Percentiles rank a stretch among this genome's conserved stretches.
These are phyloP conservation scores for Oreochromis niloticus DNA, from an alignment of 2,113 vertebrate species.

Conservation along the genomic window DNA sequence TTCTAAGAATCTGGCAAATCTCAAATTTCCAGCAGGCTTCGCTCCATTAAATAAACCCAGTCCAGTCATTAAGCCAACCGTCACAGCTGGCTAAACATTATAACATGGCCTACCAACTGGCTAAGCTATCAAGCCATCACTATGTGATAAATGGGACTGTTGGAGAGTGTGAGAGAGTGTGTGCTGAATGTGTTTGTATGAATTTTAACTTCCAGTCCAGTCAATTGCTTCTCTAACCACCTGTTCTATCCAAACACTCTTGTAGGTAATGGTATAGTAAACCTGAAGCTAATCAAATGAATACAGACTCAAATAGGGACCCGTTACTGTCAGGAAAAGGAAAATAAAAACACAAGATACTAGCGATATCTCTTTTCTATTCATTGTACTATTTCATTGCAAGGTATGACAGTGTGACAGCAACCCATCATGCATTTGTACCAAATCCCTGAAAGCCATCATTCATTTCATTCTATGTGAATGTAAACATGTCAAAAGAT, in stretches of 20 bases:
- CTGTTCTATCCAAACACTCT: neutral
- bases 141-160: slow-evolving; percentile 31
- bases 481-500: neutral
- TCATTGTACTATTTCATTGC: neutral
- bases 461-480: neutral
- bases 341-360: neutral
- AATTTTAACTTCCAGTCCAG: neutral
- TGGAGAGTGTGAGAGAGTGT: neutral
- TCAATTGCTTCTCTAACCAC: neutral
- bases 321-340: neutral
- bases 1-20: slow-evolving; percentile 31
- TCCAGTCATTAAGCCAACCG: slow-evolving; percentile 46
- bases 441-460: neutral
- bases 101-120: slow-evolving; percentile 46
- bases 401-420: neutral
- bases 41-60: slow-evolving; percentile 49
- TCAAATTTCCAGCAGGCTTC: slow-evolving; percentile 47
- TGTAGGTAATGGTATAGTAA: neutral
- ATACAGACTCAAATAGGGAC: neutral
- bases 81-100: slow-evolving; percentile 62
- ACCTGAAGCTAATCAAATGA: neutral
- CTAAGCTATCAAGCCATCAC: slow-evolving; percentile 43
- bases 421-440: neutral
- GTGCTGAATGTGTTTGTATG: neutral
- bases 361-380: neutral